These are phyloP conservation scores for Lepidurus apus DNA, from an alignment of 1,140 invertebrate genomes.

Conservation along the genomic window DNA sequence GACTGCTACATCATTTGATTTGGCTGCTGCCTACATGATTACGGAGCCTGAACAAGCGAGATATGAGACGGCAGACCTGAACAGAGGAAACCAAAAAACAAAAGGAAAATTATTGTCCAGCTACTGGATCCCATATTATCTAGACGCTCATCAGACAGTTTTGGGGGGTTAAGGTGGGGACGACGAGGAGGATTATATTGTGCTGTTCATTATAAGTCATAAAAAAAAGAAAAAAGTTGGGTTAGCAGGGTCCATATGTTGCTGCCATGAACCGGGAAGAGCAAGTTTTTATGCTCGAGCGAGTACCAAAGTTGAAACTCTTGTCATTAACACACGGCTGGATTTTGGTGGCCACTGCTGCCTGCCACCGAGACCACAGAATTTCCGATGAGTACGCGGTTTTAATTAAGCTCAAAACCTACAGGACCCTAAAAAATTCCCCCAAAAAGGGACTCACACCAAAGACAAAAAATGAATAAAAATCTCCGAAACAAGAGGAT, in stretches of 20 bases:
- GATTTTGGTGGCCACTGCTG: not conserved
- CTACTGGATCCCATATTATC: not conserved
- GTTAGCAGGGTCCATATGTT: not conserved
- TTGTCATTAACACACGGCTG: not conserved
- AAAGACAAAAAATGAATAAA: not conserved
- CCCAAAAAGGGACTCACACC: not conserved
- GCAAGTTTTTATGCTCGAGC: not conserved
- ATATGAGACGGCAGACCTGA: not conserved
- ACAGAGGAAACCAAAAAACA: not conserved
- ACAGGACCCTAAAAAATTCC: not conserved
- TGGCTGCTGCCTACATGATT: conserved; percentile 17
- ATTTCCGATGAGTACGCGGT: conserved; percentile 3
- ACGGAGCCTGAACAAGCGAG: not conserved
- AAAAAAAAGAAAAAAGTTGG: not conserved
- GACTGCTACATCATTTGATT: conserved; percentile 10
- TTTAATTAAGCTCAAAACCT: not conserved
- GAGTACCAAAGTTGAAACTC: conserved; percentile 3
- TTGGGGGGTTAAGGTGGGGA: not conserved
- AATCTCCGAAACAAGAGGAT: not conserved
- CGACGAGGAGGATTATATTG: not conserved
- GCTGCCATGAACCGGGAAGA: not conserved
- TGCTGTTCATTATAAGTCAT: conserved; percentile 1
- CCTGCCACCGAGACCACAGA: not conserved
- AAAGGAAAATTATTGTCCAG: not conserved
- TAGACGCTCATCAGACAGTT: too few relatives aligned